Percentiles rank a stretch among this genome's conserved stretches.
These are phyloP conservation scores for Ceratosolen solmsi DNA, from an alignment of 1,140 invertebrate species.

Conservation along the genomic window DNA sequence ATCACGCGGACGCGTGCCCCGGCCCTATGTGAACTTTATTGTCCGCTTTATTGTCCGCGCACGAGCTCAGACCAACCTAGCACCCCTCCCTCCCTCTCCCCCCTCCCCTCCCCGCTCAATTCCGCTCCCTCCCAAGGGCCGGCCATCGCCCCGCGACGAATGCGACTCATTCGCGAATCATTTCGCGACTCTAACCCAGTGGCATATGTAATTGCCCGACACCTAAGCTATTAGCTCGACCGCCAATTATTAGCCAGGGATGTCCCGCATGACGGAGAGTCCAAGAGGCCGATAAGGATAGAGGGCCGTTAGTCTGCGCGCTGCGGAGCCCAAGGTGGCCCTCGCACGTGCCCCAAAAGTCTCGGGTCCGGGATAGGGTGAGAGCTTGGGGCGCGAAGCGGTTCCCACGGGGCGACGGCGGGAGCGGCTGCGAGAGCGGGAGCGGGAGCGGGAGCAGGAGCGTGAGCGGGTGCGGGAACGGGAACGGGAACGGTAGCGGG, in stretches of 20 bases:
- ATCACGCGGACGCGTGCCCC: conserved; percentile 70
- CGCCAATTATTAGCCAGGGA: too few relatives aligned
- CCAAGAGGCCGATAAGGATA: background rate
- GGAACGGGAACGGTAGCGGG: conserved; percentile 41
- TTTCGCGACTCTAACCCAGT: background rate
- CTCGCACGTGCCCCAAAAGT: background rate
- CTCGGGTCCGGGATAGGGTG: conserved; percentile 11
- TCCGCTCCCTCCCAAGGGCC: conserved; percentile 21
- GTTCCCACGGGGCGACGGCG: conserved; percentile 31
- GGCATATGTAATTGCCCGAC: background rate
- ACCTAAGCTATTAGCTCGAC: background rate
- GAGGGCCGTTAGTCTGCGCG: background rate
- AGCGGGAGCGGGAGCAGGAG: background rate
- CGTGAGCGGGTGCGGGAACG: conserved; percentile 30
- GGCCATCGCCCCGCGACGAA: background rate
- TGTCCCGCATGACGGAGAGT: too few relatives aligned
- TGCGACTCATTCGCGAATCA: background rate
- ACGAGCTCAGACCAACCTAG: conserved; percentile 18
- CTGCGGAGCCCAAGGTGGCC: background rate
- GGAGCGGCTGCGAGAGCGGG: background rate
- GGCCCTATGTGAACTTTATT: conserved; percentile 72
- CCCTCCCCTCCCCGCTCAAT: conserved; percentile 48
- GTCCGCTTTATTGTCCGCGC: conserved; percentile 55
- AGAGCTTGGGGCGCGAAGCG: conserved; percentile 22
- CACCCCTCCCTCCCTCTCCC: conserved; percentile 49